phyloP scores from a whole-genome alignment of 2,888 invertebrate genomes.

The Rhimphoctona megacephalus region DNA sequence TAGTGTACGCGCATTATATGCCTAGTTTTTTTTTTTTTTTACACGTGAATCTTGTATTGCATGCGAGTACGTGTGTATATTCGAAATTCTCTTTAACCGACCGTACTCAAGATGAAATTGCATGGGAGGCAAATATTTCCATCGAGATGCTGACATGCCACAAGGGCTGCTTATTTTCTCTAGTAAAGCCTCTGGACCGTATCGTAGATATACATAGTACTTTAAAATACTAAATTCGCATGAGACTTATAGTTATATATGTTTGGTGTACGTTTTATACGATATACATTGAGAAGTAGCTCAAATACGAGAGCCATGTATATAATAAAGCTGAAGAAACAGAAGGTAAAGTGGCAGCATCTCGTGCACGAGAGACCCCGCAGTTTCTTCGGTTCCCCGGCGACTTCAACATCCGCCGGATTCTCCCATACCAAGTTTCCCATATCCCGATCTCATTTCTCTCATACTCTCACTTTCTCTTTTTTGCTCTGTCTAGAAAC shows the following conservation, averaged over 20 bases:
- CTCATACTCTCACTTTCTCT: slow-evolving; percentile 19
- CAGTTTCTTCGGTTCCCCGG: slow-evolving; percentile 46
- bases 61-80: not conserved
- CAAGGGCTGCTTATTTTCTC: slow-evolving; percentile 12
- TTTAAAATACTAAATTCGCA: slow-evolving; percentile 45
- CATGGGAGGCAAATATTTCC: slow-evolving; percentile 26
- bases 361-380: slow-evolving; percentile 13
- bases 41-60: slow-evolving; percentile 27
- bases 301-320: slow-evolving; percentile 1
- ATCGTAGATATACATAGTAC: slow-evolving; percentile 1
- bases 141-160: slow-evolving; percentile 27
- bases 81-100: slow-evolving; percentile 30
- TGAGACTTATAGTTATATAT: not conserved
- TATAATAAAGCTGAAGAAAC: slow-evolving; percentile 27
- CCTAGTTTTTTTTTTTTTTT: not conserved
- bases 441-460: slow-evolving; percentile 35
- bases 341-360: slow-evolving; percentile 36
- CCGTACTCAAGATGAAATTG: slow-evolving; percentile 7
- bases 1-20: not conserved
- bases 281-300: slow-evolving; percentile 13
- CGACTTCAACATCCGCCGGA: slow-evolving; percentile 38
- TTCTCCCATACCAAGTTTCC: slow-evolving; percentile 16
- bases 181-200: slow-evolving; percentile 9
- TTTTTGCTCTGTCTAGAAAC: not conserved
- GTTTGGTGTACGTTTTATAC: slow-evolving; percentile 18